These are phyloP conservation scores for Chelonus insularis DNA, from an alignment of 1,140 invertebrate species.

Conservation along the genomic window DNA sequence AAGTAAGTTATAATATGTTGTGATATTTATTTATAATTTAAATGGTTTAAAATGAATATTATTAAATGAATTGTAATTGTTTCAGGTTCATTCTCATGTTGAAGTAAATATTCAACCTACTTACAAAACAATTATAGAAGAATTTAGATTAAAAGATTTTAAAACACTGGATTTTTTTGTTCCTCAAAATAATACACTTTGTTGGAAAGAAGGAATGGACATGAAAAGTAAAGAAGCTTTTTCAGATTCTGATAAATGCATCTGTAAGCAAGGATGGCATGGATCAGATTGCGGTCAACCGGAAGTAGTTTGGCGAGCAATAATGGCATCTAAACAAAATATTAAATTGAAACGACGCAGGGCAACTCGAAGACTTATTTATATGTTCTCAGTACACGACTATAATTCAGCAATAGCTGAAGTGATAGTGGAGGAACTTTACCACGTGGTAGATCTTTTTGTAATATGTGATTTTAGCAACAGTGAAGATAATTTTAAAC, in stretches of 20 bases:
- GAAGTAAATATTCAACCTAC: slow-evolving; percentile 36
- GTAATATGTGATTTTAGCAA: slow-evolving; percentile 64
- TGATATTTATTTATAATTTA: background rate
- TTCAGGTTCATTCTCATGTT: slow-evolving; percentile 20
- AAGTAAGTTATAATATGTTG: slow-evolving; percentile 47
- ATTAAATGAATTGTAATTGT: slow-evolving; percentile 27
- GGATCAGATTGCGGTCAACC: slow-evolving; percentile 68
- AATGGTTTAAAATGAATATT: background rate
- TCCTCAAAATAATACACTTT: slow-evolving; percentile 60
- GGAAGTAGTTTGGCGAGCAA: slow-evolving; percentile 68
- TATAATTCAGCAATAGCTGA: slow-evolving; percentile 64
- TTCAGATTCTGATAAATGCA: slow-evolving; percentile 54
- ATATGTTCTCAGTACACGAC: slow-evolving; percentile 63
- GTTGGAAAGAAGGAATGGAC: slow-evolving; percentile 61
- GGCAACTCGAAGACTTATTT: slow-evolving; percentile 60
- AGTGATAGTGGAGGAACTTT: slow-evolving; percentile 65
- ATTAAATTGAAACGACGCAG: slow-evolving; percentile 56
- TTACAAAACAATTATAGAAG: slow-evolving; percentile 49
- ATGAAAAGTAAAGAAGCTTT: slow-evolving; percentile 50
- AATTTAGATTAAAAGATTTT: slow-evolving; percentile 48
- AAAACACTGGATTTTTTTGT: slow-evolving; percentile 54
- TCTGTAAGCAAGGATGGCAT: slow-evolving; percentile 66
- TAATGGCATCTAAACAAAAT: slow-evolving; percentile 63
- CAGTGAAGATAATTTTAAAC: slow-evolving; percentile 54
- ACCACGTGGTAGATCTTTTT: slow-evolving; percentile 67